Percentiles rank a stretch among this genome's conserved stretches.
Evolutionary conservation across 1,140 invertebrate species (phyloP).

Genomic region (Neoseiulus cucumeris): DNA sequence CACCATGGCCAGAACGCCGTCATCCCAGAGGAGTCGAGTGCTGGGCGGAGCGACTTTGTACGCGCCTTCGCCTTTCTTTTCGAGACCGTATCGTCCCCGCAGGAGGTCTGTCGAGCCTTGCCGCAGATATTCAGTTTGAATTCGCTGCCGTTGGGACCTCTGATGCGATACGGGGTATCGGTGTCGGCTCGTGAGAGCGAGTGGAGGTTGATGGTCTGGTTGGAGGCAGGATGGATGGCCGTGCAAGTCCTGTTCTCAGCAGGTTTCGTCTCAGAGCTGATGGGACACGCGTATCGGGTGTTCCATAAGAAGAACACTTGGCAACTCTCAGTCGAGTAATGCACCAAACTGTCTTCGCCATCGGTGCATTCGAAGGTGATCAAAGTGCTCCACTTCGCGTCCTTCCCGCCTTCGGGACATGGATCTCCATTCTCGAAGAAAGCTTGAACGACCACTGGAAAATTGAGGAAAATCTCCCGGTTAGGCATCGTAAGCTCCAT

Average conservation of each 20-base stretch:
- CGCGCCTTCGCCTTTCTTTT: background rate
- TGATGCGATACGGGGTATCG: background rate
- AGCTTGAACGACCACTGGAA: no score
- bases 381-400: background rate
- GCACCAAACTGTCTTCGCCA: background rate
- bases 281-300: background rate
- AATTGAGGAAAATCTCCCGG: no score
- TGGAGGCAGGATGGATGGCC: background rate
- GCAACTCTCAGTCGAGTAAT: background rate
- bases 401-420: background rate
- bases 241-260: background rate
- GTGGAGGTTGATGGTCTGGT: background rate
- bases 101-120: slow-evolving; percentile 10
- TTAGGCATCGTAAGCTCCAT: no score
- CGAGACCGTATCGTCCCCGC: slow-evolving; percentile 8
- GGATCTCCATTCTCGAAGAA: background rate
- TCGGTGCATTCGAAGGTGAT: background rate
- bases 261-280: background rate
- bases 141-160: background rate
- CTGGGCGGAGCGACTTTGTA: background rate
- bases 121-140: slow-evolving; percentile 17
- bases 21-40: background rate
- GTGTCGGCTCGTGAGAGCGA: background rate
- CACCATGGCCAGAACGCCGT: slow-evolving; percentile 5
- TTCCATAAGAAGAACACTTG: background rate